phyloP scores from a whole-genome alignment of 2,888 invertebrate genomes.

The Netelia melanura region DNA sequence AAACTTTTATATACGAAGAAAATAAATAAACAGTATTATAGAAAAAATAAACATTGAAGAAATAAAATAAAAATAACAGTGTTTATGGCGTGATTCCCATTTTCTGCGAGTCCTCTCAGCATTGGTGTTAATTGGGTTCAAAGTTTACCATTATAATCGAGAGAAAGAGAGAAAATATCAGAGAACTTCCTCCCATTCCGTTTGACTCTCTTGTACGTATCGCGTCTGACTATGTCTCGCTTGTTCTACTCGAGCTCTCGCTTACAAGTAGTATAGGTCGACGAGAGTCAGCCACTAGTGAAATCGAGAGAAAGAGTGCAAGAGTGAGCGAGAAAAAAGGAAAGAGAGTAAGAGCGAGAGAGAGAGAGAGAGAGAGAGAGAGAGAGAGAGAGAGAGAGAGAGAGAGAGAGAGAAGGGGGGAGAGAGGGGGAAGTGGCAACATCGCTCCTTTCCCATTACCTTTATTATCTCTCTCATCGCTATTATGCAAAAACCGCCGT shows the following conservation, averaged over 20 bases:
- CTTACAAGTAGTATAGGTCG: conserved; percentile 22
- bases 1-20: conserved; percentile 23
- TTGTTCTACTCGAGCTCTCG: conserved; percentile 48
- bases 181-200: not conserved
- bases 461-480: conserved; percentile 61
- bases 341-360: too few species aligned
- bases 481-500: conserved; percentile 55
- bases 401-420: not conserved
- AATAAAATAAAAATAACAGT: conserved; percentile 31
- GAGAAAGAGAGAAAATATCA: not conserved
- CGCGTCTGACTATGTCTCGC: conserved; percentile 54
- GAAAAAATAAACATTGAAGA: too few species aligned
- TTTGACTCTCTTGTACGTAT: not conserved
- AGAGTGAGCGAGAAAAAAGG: not conserved
- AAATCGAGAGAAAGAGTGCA: not conserved
- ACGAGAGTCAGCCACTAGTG: conserved; percentile 17
- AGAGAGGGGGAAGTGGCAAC: conserved; percentile 26
- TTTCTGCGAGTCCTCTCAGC: conserved; percentile 45
- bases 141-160: conserved; percentile 50
- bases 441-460: conserved; percentile 52
- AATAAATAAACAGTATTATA: not conserved
- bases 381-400: not conserved
- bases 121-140: conserved; percentile 60
- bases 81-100: conserved; percentile 65
- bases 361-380: not conserved